These are phyloP conservation scores for Brachionichthys hirsutus DNA, from an alignment of 2,113 vertebrate species.

Conservation along the genomic window DNA sequence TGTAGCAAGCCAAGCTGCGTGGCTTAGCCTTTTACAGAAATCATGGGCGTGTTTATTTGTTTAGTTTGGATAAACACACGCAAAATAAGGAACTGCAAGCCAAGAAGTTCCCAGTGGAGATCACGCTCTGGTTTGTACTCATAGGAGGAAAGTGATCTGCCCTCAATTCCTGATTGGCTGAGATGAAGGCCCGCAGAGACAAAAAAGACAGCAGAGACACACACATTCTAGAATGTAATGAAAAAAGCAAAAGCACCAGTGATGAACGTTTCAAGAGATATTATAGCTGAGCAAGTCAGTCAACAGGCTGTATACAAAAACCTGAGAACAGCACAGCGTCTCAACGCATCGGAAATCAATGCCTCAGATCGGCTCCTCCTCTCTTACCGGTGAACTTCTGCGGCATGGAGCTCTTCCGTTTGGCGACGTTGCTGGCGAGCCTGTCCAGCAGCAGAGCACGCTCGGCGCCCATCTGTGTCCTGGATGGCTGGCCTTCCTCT, in stretches of 20 bases:
- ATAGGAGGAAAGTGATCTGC: constrained; percentile 43
- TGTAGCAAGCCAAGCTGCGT: constrained; percentile 11
- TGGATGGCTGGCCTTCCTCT: constrained; percentile 81
- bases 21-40: too few relatives aligned
- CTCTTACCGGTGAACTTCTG: constrained; percentile 95
- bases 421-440: constrained; percentile 94
- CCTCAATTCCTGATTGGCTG: constrained; percentile 47
- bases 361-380: not conserved
- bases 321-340: not conserved
- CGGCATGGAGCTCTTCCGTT: constrained; percentile 94
- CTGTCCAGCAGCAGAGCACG: constrained; percentile 91
- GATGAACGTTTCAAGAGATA: not conserved
- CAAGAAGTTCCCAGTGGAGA: constrained; percentile 23
- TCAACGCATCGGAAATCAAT: not conserved
- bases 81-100: constrained; percentile 7
- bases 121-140: constrained; percentile 42
- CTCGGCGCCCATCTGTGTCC: constrained; percentile 88
- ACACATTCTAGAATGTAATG: constrained; percentile 2
- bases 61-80: constrained; percentile 15
- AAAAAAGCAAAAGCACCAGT: constrained; percentile 15
- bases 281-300: too few relatives aligned
- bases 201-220: constrained; percentile 47
- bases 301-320: too few relatives aligned
- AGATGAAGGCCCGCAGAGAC: constrained; percentile 47
- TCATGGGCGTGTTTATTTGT: too few relatives aligned